Base-by-base conservation (phyloP, 2,797 vertebrate genomes). In the Merluccius polli region DNA sequence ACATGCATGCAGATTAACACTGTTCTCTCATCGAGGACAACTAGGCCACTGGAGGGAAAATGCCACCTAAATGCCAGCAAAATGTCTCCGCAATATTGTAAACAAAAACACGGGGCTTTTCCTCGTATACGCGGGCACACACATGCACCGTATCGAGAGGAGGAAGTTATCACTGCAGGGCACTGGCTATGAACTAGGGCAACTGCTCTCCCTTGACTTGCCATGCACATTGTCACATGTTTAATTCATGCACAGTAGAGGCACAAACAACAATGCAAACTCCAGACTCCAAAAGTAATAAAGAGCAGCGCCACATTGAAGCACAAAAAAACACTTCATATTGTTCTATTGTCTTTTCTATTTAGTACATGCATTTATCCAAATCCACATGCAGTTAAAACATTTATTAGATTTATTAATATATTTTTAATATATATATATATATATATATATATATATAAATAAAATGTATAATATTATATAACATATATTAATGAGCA, bases 11-110 rank as follows among this genome's bases (percentile, higher is more conserved):
- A 82, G 78, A 82, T 81, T 76, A 83, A 83, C 84, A 85, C 76
- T 82, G 44, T 73, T 85, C 84, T 82, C 88, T 87, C 90, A 90
- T 92, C 86, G 86, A 90, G 88, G 87, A 93, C 85, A 90, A 90
- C 85, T 90, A 88, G 90, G 90, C 90, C 92, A 92, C 82, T 27
- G 82, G 85, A 90, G 83, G 90, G 84, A 88, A 90, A 93, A 93
- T 91, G 91, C 89, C 92, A 93, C 84, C 85, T 90, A 93, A 93
- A 94, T 93, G 93, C 90, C 92, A 94, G 84, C 88, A 89, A 92
- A 92, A 93, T 91, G 93, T 88, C 90, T 87, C 82, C 76, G 87
- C 85, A 86, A 83, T 86, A 86, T 87, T 84, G 82, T 87, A 87
- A 89, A 89, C 88, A 90, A 85, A 52, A 89, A 86, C 84, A 83